A percentile compares a stretch with the other conserved stretches of the same genome.
phyloP scores from a whole-genome alignment of 2,797 vertebrate species.

The Sebastes itinus region DNA sequence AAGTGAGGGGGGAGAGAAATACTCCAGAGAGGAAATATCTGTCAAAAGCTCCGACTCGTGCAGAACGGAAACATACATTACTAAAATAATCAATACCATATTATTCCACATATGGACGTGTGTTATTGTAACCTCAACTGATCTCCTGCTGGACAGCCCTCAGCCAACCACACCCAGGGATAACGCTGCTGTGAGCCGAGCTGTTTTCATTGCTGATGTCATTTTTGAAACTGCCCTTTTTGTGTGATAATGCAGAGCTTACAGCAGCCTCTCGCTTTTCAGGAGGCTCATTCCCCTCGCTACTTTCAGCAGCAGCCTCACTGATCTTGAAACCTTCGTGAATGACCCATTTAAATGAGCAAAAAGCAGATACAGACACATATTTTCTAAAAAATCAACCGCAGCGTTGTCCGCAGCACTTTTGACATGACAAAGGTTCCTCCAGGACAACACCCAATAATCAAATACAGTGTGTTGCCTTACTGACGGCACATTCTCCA shows the following conservation, averaged over 20 bases:
- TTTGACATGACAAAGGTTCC: background rate
- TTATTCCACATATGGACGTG: slow-evolving; percentile 49
- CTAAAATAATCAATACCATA: slow-evolving; percentile 60
- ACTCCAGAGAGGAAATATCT: slow-evolving; percentile 53
- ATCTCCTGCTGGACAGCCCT: slow-evolving; percentile 26
- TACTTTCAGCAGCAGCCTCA: background rate
- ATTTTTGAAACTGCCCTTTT: slow-evolving; percentile 49
- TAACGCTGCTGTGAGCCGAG: slow-evolving; percentile 40
- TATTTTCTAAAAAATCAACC: background rate
- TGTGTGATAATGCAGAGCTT: slow-evolving; percentile 26
- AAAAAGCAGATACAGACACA: background rate
- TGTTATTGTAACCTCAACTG: slow-evolving; percentile 55
- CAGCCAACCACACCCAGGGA: slow-evolving; percentile 52
- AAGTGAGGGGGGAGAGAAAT: background rate
- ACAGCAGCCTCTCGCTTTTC: background rate
- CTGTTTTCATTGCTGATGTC: slow-evolving; percentile 70
- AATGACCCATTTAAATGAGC: background rate
- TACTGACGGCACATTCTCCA: background rate
- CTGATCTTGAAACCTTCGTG: background rate
- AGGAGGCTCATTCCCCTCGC: background rate
- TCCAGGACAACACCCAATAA: background rate
- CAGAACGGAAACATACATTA: slow-evolving; percentile 43
- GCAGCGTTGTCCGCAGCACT: background rate
- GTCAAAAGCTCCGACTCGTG: slow-evolving; percentile 30
- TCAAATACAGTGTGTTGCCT: background rate